Base-by-base conservation (phyloP, 2,113 vertebrate species). In the Numida meleagris region DNA sequence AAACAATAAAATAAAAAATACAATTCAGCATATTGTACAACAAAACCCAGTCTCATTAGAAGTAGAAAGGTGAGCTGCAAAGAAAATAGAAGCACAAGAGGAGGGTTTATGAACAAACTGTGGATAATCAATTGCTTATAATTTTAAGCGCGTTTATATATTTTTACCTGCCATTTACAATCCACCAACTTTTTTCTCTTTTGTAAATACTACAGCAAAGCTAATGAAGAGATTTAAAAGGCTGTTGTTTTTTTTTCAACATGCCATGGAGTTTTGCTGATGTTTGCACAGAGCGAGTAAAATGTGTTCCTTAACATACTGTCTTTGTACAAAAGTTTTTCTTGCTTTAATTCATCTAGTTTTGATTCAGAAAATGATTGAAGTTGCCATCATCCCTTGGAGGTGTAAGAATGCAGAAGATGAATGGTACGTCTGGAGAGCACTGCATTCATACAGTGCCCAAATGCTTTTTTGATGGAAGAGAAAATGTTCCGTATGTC, bases 371-470 rank as follows among this genome's bases (percentile, higher is more conserved):
- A 51, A 89, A 91, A 82, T 74, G 82, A 63, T 20, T 68, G 58
- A 82, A 82, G 23, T 27, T 70, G 13, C 46, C 71, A 24, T 82
- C 79, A 73, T 65, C 29, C n/a, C 71, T 79, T 75, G 19, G 19
- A 95, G 62, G 51, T 85, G 42, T 63, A 89, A 85, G 85, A 82
- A 85, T 15, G 48, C 29, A 61, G 70, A 95, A 82, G 79, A 76
- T 29, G 93, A 70, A 76, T 80, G 29, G 33, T 11, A 42, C 42
- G 18, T 85, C 61, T 91, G 82, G 40, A 93, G 40, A 76, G n/a
- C 29, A 34, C 19, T 82, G 48, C 12, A 45, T 82, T 87, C 51
- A 67, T 51, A 33, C 62, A 46, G 57, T 87, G 61, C 57, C 18
- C 38, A 89, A 79, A 85, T 72, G 16, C 5, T 73, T 95, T 79